These are phyloP conservation scores for Ochotona curzoniae DNA, from an alignment of 2,113 vertebrate species.

Conservation along the genomic window DNA sequence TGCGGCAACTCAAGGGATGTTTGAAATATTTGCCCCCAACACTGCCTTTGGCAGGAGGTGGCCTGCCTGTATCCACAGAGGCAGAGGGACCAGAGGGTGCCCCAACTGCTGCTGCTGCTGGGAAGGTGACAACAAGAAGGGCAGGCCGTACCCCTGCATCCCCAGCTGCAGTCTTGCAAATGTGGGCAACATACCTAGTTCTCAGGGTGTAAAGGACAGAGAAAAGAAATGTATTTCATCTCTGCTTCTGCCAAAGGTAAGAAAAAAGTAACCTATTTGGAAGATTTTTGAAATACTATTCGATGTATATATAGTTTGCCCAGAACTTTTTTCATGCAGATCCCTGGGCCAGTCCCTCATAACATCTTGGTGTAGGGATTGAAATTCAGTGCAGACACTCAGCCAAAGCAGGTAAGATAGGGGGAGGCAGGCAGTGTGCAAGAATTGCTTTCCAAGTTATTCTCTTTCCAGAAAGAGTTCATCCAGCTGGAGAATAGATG, in stretches of 20 bases:
- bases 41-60: neutral
- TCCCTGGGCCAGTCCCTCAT: neutral
- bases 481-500: neutral
- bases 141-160: neutral
- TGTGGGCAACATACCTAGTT: neutral
- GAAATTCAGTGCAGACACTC: neutral
- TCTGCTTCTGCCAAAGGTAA: slow-evolving; percentile 25
- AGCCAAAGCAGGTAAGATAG: neutral
- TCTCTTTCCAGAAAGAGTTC: neutral
- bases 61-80: neutral
- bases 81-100: neutral
- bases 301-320: slow-evolving; percentile 17
- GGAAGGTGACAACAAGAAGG: neutral
- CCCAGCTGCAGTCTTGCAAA: neutral
- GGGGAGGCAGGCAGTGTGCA: neutral
- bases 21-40: slow-evolving; percentile 48
- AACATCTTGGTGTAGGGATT: slow-evolving; percentile 49
- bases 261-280: slow-evolving; percentile 17
- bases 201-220: neutral
- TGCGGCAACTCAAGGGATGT: slow-evolving; percentile 36
- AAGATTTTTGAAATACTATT: neutral
- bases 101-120: neutral
- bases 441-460: neutral
- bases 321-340: slow-evolving; percentile 15
- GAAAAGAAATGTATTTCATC: slow-evolving; percentile 40